Conservation (phyloP, 1,140 invertebrate genomes). For the Macrobrachium nipponense region DNA sequence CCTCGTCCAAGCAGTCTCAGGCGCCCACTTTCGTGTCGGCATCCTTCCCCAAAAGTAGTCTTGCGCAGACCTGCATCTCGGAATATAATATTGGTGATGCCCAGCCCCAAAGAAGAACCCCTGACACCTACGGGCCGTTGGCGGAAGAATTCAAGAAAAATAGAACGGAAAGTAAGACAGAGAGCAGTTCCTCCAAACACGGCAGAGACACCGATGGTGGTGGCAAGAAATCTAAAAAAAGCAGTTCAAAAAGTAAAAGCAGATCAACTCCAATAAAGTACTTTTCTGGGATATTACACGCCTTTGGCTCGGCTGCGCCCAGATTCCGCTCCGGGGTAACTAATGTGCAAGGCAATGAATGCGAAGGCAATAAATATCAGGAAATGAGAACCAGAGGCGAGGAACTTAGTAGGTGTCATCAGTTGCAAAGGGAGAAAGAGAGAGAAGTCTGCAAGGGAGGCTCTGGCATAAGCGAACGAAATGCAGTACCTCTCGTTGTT, state of each 20-base stretch:
- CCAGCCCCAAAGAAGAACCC: background rate
- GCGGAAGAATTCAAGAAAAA: constrained; percentile 13
- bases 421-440: background rate
- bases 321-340: constrained; percentile 30
- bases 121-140: constrained; percentile 4
- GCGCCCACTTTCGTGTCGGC: constrained; percentile 15
- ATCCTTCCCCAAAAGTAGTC: constrained; percentile 27
- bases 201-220: background rate
- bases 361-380: background rate
- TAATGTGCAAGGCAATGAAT: background rate
- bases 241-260: constrained; percentile 18
- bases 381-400: background rate
- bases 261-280: constrained; percentile 44
- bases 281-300: constrained; percentile 48
- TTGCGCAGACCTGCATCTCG: constrained; percentile 25
- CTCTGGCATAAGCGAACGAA: background rate
- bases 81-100: constrained; percentile 46
- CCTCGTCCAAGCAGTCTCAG: background rate
- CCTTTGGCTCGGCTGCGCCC: constrained; percentile 41
- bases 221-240: background rate
- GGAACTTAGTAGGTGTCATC: background rate
- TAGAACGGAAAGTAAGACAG: background rate
- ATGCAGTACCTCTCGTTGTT: background rate
- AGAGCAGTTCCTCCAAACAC: background rate
- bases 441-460: background rate